Base-by-base conservation (phyloP, 35 echinoderm and acorn worm genomes). In the Eucidaris tribuloides region DNA sequence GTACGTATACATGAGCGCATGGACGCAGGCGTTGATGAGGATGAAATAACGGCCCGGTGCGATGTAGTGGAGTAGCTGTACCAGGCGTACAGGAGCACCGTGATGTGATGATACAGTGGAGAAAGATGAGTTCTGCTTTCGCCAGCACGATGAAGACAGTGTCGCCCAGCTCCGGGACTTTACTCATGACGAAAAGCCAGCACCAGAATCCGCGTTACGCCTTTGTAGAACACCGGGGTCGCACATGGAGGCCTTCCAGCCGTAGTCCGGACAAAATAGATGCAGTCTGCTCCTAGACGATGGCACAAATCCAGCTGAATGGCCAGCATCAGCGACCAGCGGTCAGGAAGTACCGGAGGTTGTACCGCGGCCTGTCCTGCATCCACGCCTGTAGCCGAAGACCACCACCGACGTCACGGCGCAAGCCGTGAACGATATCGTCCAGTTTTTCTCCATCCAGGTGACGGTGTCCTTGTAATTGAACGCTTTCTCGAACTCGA, bases 91-190 rank as follows among this genome's bases (percentile, higher is more conserved):
- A 95, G 76, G 1, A 95, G 83, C 1, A 95, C 92, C 0, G 92
- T 95, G 62, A 95, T 89, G 79, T 95, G 92, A 32, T 95, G 92
- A 57, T 95, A 95, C 92, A 96, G 79, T 96, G 92, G 18, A 96
- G 83, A 45, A 96, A 96, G 63, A 96, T 96, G 28, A 96, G 64
- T 7, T 29, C 57, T 78, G 90, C 87, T 49, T 96, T 96, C 3
- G 87, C 76, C 2, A 96, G 79, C 18, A 96, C 84, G 62, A 96
- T 96, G 83, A 96, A 96, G 27, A 90, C 58, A 6, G 92, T 96
- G 35, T 96, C 92, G 15, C 82, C 83, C 19, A 96, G 82, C 34
- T 96, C 92, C 0, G 92, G 92, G 56, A 96, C 64, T 48, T 96
- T 96, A 39, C 92, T 96, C 1, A 90, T 33, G 22, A 90, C 83